Evolutionary conservation across 2,888 invertebrate genomes (phyloP), one percentile per base, ranked within the genome.

Genomic region (Achlya flavicornis): DNA sequence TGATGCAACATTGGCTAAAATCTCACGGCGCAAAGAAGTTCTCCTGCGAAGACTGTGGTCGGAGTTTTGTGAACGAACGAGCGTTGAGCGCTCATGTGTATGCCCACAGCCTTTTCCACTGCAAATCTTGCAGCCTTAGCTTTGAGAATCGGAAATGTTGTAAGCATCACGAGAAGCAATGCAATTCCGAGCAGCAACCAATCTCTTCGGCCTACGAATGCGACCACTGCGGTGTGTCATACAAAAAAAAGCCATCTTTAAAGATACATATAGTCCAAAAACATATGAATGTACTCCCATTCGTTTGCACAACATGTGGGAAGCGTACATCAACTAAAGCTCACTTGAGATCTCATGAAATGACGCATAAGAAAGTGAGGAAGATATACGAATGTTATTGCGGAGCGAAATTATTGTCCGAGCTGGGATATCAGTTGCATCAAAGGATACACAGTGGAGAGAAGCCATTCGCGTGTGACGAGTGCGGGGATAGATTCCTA

Each of bases 231-330:
- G 91, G 89, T 0, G 78, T 71, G 0, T 78, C 74, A 0, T 93
- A 92, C 67, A 76, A 82, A 4, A 86, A 86, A 11, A 93, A 93
- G 61, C 89, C 90, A 0, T 92, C 92, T 0, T 65, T 93, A 0
- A 81, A 84, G 3, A 84, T 86, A 3, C 92, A 93, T 63, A 90
- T 92, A 10, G 72, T 88, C 0, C 91, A 92, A 57, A 93, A 93
- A 68, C 92, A 93, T 68, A 64, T 92, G 0, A 82, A 88, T 53
- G 83, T 92, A 0, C 66, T 90, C 0, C 91, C 92, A 0, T 88
- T 80, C 57, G 79, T 84, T 0, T 93, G 92, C 48, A 78, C 83
- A 11, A 76, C 75, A 0, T 93, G 92, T 57, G 92, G 92, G 0
- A 92, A 92, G 61, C 78, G 91, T 0, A 84, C 90, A 0, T 90